These are phyloP conservation scores for Pseudopleuronectes americanus DNA, from an alignment of 2,797 vertebrate species.

Conservation along the genomic window DNA sequence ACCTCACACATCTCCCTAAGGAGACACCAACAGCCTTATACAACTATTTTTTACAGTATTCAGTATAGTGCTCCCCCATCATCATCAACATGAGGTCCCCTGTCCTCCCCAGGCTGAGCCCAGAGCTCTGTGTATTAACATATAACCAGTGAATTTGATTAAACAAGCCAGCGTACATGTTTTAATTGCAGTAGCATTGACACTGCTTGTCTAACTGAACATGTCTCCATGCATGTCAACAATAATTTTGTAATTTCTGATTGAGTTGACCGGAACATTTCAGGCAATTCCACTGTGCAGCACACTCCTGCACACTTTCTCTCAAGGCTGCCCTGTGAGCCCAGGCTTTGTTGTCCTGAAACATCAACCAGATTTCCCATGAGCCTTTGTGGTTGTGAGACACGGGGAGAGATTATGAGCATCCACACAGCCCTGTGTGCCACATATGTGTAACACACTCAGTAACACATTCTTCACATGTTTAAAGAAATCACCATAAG, in stretches of 20 bases:
- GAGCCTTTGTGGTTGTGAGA: not conserved
- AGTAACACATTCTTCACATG: not conserved
- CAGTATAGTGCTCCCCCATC: too few relatives aligned
- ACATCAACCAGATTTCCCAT: constrained; percentile 4
- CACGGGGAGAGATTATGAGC: not conserved
- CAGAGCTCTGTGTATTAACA: too few relatives aligned
- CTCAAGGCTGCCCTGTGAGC: not conserved
- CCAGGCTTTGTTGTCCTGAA: not conserved
- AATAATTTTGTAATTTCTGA: not conserved
- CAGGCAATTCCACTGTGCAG: not conserved
- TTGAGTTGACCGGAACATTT: not conserved
- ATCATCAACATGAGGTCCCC: too few relatives aligned
- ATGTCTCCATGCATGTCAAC: not conserved
- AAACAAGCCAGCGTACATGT: not conserved
- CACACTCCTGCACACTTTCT: constrained; percentile 1
- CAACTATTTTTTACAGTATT: too few relatives aligned
- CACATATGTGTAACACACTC: not conserved
- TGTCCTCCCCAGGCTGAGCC: too few relatives aligned
- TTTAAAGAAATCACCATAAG: constrained; percentile 5
- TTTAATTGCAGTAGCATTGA: not conserved
- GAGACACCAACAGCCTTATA: too few relatives aligned
- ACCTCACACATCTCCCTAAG: too few relatives aligned
- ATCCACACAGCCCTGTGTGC: not conserved
- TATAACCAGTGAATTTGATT: not conserved
- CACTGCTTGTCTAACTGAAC: not conserved